Conservation (phyloP, 2,113 vertebrate genomes). For the Corythornis vintsioides region DNA sequence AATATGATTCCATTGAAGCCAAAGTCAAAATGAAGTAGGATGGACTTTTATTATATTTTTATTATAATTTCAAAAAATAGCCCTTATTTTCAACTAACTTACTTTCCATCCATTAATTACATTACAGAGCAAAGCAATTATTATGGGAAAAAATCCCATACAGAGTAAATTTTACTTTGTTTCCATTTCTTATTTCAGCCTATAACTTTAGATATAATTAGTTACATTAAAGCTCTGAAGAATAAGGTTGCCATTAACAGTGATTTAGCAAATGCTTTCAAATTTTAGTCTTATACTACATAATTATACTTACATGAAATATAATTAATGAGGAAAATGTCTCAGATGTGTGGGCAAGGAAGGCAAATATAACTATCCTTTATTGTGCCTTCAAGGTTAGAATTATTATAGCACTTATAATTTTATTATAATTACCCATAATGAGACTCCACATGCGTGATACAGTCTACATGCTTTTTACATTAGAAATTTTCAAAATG, state of each 20-base stretch:
- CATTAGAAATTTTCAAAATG: conserved; percentile 78
- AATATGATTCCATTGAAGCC: neutral
- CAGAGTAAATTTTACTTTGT: neutral
- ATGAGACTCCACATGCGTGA: conserved; percentile 84
- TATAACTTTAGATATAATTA: conserved; percentile 52
- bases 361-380: conserved; percentile 75
- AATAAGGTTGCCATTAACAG: conserved; percentile 36
- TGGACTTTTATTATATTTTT: neutral
- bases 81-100: neutral
- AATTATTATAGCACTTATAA: conserved; percentile 80
- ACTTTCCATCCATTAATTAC: conserved; percentile 59
- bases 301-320: conserved; percentile 75
- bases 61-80: neutral
- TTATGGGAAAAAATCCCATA: neutral
- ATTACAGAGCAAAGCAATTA: conserved; percentile 59
- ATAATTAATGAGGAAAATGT: conserved; percentile 77
- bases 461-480: conserved; percentile 82
- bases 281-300: conserved; percentile 59
- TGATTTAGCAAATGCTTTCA: conserved; percentile 36
- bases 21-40: neutral
- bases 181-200: conserved; percentile 30
- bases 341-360: conserved; percentile 75
- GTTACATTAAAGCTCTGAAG: conserved; percentile 36
- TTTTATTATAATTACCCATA: conserved; percentile 90
- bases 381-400: conserved; percentile 85